These are phyloP conservation scores for Phaenicophaeus curvirostris DNA, from an alignment of 2,797 vertebrate species.

Conservation along the genomic window DNA sequence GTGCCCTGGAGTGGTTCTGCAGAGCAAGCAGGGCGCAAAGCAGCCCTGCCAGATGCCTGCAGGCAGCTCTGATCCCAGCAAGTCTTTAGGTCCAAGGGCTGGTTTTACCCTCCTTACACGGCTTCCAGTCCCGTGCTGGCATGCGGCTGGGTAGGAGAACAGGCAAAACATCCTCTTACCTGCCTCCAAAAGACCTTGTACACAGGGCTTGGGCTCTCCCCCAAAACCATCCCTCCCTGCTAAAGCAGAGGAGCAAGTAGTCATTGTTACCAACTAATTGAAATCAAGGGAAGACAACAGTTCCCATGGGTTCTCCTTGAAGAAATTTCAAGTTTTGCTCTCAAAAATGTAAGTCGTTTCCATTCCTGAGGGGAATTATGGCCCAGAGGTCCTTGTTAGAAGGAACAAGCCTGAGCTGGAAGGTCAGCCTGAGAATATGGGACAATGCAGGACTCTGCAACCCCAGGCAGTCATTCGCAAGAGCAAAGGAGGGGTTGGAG, in stretches of 20 bases:
- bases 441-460: neutral
- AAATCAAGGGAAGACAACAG: neutral
- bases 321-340: neutral
- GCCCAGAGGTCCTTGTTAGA: neutral
- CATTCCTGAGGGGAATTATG: neutral
- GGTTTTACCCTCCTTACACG: neutral
- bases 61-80: neutral
- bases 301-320: neutral
- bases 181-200: neutral
- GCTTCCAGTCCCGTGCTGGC: neutral
- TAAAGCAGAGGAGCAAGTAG: neutral
- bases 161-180: rapidly evolving
- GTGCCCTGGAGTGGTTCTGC: neutral
- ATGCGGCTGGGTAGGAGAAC: neutral
- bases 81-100: neutral
- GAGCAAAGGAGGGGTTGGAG: neutral
- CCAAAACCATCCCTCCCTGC: neutral
- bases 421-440: neutral
- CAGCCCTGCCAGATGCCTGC: neutral
- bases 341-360: neutral
- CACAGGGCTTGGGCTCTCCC: neutral
- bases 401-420: neutral
- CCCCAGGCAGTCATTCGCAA: neutral
- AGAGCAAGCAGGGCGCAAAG: neutral
- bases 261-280: neutral